Evolutionary conservation across 2,113 vertebrate species (phyloP).

Genomic region (Oncorhynchus mykiss): DNA sequence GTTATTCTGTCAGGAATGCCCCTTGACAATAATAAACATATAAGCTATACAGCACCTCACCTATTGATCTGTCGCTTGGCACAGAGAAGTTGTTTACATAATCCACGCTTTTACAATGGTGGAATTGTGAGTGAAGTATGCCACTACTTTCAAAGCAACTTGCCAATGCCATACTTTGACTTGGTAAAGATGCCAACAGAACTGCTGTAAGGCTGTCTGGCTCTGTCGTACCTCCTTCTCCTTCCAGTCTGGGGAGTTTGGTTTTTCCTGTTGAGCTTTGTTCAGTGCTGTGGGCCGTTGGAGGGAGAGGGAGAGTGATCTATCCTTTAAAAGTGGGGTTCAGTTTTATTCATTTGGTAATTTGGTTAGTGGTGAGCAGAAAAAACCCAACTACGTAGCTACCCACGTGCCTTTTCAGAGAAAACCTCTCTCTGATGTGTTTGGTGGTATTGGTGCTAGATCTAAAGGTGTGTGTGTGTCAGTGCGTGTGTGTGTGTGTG

Average conservation of each 20-base stretch:
- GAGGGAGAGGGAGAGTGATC: slow-evolving; percentile 13
- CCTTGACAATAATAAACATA: background rate
- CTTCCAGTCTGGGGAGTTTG: background rate
- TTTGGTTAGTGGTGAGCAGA: slow-evolving; percentile 51
- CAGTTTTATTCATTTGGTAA: slow-evolving; percentile 57
- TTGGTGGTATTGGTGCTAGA: background rate
- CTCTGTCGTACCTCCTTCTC: slow-evolving; percentile 2
- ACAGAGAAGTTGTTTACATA: background rate
- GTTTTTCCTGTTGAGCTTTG: background rate
- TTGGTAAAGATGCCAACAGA: slow-evolving; percentile 7
- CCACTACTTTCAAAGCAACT: slow-evolving; percentile 4
- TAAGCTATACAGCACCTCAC: background rate
- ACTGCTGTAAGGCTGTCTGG: slow-evolving; percentile 25
- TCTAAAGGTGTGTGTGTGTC: too few relatives aligned
- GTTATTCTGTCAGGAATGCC: background rate
- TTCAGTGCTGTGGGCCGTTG: background rate
- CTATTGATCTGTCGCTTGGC: background rate
- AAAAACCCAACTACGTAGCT: slow-evolving; percentile 40
- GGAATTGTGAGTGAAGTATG: background rate
- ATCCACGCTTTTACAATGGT: background rate
- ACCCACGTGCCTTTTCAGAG: slow-evolving; percentile 32
- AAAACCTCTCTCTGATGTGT: slow-evolving; percentile 27
- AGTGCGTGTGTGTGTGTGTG: too few relatives aligned
- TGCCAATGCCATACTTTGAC: background rate
- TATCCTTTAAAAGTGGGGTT: slow-evolving; percentile 50